These are phyloP conservation scores for Panagrolaimus sp. DNA, from an alignment of 1,140 invertebrate genomes.

Conservation along the genomic window DNA sequence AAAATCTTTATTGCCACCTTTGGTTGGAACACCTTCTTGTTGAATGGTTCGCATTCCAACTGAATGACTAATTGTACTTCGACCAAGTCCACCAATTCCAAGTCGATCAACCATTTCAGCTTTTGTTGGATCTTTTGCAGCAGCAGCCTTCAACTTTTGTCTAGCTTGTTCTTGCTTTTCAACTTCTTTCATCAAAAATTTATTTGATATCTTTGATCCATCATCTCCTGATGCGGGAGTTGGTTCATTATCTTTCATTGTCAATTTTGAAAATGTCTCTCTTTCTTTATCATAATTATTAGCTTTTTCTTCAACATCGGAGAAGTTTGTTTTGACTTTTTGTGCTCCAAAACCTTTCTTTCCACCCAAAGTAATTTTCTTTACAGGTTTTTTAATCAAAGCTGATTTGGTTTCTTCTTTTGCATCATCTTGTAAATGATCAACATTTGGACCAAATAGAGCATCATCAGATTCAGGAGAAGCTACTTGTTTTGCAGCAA, in stretches of 20 bases:
- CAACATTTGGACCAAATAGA: conserved; percentile 36
- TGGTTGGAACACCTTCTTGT: conserved; percentile 65
- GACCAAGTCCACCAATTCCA: conserved; percentile 73
- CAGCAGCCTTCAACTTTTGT: conserved; percentile 28
- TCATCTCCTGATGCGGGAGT: not conserved
- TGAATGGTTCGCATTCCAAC: conserved; percentile 89
- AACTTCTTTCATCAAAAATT: conserved; percentile 41
- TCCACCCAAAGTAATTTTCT: conserved; percentile 56
- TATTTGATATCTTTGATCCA: conserved; percentile 33
- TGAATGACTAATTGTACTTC: conserved; percentile 73
- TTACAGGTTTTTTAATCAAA: conserved; percentile 51
- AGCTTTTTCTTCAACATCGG: conserved; percentile 85
- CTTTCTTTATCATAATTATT: conserved; percentile 45
- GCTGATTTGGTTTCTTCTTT: conserved; percentile 1
- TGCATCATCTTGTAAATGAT: conserved; percentile 28
- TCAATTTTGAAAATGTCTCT: conserved; percentile 30
- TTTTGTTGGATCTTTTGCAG: conserved; percentile 72
- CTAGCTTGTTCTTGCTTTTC: conserved; percentile 31
- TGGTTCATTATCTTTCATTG: conserved; percentile 16
- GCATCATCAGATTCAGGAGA: conserved; percentile 18
- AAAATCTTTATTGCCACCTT: conserved; percentile 14
- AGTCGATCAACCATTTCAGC: conserved; percentile 81
- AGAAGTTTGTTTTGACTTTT: conserved; percentile 82
- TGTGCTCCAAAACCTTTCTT: conserved; percentile 89
- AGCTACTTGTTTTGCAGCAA: conserved; percentile 15